Conservation (phyloP, 1,140 invertebrate genomes). For the Drosophila neocordata region DNA sequence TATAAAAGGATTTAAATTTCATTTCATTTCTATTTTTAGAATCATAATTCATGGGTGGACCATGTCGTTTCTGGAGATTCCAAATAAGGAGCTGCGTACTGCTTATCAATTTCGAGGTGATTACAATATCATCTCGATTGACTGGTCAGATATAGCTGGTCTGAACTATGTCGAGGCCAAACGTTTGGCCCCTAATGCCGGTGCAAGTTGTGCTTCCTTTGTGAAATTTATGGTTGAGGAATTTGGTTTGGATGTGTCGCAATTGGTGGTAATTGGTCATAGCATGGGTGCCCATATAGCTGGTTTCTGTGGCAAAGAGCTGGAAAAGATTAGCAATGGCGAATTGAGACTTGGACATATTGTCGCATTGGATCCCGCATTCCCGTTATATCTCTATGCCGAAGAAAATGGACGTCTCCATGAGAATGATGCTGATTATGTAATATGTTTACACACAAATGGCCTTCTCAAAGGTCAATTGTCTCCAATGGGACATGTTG, state of each 20-base stretch:
- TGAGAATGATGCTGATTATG: constrained; percentile 84
- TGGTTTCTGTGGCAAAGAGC: constrained; percentile 67
- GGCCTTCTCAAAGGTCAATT: constrained; percentile 83
- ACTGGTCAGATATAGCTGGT: constrained; percentile 83
- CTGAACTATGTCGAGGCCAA: constrained; percentile 83
- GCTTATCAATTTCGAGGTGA: constrained; percentile 77
- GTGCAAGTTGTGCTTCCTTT: constrained; percentile 33
- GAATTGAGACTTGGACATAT: constrained; percentile 49
- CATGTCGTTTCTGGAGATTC: constrained; percentile 17
- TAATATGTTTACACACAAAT: constrained; percentile 88
- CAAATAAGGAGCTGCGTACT: constrained; percentile 60
- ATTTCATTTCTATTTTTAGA: constrained; percentile 21
- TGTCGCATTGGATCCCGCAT: constrained; percentile 82
- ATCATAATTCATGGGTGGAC: constrained; percentile 53
- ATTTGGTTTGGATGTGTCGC: constrained; percentile 21
- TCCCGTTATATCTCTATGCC: constrained; percentile 35
- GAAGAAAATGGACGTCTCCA: constrained; percentile 82
- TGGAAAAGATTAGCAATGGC: constrained; percentile 29
- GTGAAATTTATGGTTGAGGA: constrained; percentile 40
- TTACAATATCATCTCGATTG: constrained; percentile 84
- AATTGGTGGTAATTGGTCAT: constrained; percentile 47
- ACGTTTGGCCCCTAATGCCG: constrained; percentile 47
- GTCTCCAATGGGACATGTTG: constrained; percentile 84
- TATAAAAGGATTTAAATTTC: no score
- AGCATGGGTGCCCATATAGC: constrained; percentile 83